These are phyloP conservation scores for Oscheius sp. DNA, from an alignment of 2,888 invertebrate genomes.

Conservation along the genomic window DNA sequence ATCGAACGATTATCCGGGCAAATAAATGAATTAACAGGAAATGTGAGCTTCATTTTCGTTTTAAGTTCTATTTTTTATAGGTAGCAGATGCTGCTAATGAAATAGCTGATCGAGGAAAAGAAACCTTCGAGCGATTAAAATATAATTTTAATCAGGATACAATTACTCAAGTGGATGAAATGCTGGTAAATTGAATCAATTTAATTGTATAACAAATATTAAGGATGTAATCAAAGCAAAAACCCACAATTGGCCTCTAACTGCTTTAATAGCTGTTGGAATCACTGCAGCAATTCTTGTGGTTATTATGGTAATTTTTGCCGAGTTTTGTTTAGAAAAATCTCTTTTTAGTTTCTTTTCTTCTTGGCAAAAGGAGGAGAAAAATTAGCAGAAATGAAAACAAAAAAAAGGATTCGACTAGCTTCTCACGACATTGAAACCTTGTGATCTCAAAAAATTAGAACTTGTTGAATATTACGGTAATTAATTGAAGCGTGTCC, in stretches of 20 bases:
- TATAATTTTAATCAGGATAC: constrained; percentile 43
- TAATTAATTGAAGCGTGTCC: neutral
- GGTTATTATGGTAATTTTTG: constrained; percentile 42
- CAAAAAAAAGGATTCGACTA: constrained; percentile 4
- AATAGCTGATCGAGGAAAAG: constrained; percentile 42
- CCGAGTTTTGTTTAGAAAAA: neutral
- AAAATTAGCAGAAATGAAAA: constrained; percentile 8
- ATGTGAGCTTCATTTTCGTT: constrained; percentile 5
- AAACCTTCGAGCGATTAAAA: constrained; percentile 37
- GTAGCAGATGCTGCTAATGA: constrained; percentile 38
- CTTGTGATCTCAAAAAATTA: neutral
- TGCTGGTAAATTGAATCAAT: constrained; percentile 31
- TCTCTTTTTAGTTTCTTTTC: constrained; percentile 7
- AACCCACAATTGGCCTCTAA: constrained; percentile 47
- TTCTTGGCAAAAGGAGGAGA: constrained; percentile 1
- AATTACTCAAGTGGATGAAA: constrained; percentile 38
- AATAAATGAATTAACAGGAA: constrained; percentile 23
- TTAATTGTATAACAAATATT: neutral
- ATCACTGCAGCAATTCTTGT: constrained; percentile 47
- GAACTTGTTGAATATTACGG: neutral
- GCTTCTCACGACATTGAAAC: constrained; percentile 20
- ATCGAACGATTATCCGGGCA: constrained; percentile 27
- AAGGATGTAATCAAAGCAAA: constrained; percentile 44
- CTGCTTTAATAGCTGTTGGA: constrained; percentile 47
- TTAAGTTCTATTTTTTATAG: constrained; percentile 26